Evolutionary conservation across 2,888 invertebrate species (phyloP), one percentile per base, ranked within the genome.

Genomic region (Pristionchus arcanus): DNA sequence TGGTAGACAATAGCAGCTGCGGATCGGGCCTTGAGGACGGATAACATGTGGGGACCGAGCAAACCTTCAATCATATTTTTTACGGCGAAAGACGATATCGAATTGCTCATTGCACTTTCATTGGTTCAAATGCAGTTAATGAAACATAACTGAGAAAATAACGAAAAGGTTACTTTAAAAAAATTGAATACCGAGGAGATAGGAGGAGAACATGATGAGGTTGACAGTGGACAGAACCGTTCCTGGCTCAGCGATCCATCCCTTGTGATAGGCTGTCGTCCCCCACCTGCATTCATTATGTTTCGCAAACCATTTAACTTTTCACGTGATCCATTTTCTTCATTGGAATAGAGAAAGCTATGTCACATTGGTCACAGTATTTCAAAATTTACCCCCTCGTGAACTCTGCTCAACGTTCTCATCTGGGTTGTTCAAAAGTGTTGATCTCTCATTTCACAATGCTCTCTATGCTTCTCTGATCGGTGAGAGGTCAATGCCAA

Each of bases 11-110:
- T n/a, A 11, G 87, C 87, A 49, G 87, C 87, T 16, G 87, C 66
- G 28, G 87, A 37, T 25, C 87, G 66, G 16, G 87, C 87, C 49
- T 87, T 87, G 87, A 87, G 87, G 9, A 87, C 53, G 42, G 87
- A 37, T 1, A 87, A 3, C 49, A 68, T 66, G 49, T 87, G 87
- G n/a, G 87, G 87, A 49, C 66, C 87, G 66, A 87, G 87, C 16
- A 87, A n/a, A 21, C 87, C 87, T 85, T 4, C 34, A 37, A 85
- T 34, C 15, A 25, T 83, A 15, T 77, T 37, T 34, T 25, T 42
- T 34, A 15, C 15, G 34, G 7, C 42, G 19, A 9, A 42, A 2
- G 42, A 34, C 71, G 2, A 71, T 16, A 37, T 37, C 5, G 15
- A 4, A 34, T n/a, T 31, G 42, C 28, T 2, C 2, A 19, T 16